Evolutionary conservation across 2,797 vertebrate genomes (phyloP).

Genomic region (Anabacerthia variegaticeps): DNA sequence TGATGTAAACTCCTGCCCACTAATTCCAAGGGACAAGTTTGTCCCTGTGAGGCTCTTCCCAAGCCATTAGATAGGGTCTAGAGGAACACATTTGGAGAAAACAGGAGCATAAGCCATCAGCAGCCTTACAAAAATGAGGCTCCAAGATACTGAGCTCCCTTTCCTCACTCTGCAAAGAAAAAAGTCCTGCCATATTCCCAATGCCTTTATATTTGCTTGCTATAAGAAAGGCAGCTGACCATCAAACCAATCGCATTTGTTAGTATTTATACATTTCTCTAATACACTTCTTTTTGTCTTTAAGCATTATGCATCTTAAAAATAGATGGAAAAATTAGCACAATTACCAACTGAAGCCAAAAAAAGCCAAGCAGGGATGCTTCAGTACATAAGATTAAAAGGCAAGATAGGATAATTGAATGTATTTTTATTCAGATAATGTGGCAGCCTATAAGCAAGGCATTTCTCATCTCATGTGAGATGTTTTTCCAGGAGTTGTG

Average conservation of each 20-base stretch:
- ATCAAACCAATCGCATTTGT: background rate
- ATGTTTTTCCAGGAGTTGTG: background rate
- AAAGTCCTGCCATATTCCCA: background rate
- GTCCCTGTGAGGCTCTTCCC: background rate
- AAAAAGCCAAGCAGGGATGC: background rate
- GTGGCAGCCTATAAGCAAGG: background rate
- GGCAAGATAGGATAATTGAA: background rate
- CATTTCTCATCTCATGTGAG: background rate
- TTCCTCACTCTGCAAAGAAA: background rate
- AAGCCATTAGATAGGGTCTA: accelerated
- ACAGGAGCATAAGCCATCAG: background rate
- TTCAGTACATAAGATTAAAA: background rate
- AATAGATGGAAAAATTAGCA: background rate
- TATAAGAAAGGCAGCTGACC: background rate
- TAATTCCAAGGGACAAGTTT: background rate
- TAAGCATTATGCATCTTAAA: background rate
- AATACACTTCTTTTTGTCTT: background rate
- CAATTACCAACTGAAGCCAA: background rate
- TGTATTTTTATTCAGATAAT: background rate
- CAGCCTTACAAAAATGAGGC: background rate
- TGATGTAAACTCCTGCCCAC: accelerated
- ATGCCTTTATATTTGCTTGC: background rate
- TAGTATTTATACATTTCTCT: background rate
- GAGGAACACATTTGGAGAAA: background rate
- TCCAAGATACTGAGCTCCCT: background rate